Percentiles rank a stretch among this genome's conserved stretches.
phyloP scores from a whole-genome alignment of 2,113 vertebrate genomes.

The Platichthys flesus region DNA sequence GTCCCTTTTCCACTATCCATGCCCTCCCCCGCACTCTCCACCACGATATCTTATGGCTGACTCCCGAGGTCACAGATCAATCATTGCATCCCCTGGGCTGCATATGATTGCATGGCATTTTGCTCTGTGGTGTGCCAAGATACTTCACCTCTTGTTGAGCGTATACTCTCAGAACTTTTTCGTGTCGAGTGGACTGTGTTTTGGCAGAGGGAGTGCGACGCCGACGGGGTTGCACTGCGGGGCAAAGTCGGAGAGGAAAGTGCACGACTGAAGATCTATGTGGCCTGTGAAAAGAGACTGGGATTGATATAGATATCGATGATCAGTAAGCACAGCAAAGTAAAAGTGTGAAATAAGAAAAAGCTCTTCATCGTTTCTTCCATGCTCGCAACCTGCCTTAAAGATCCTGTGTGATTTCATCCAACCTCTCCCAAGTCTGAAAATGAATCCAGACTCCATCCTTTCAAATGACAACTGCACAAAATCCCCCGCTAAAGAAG shows the following conservation, averaged over 20 bases:
- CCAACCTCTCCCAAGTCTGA: slow-evolving; percentile 14
- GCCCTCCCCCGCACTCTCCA: slow-evolving; percentile 79
- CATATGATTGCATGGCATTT: slow-evolving; percentile 67
- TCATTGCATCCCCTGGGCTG: slow-evolving; percentile 69
- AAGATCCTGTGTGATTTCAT: slow-evolving; percentile 25
- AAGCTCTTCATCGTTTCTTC: slow-evolving; percentile 15
- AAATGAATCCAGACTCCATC: slow-evolving; percentile 2
- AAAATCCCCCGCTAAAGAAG: slow-evolving; percentile 36
- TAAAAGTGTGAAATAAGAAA: background rate
- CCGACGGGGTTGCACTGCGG: slow-evolving; percentile 39
- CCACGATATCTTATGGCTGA: slow-evolving; percentile 76
- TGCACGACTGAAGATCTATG: slow-evolving; percentile 18
- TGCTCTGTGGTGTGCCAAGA: slow-evolving; percentile 59
- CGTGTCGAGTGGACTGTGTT: slow-evolving; percentile 48
- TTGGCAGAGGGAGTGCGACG: slow-evolving; percentile 47
- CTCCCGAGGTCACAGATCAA: slow-evolving; percentile 76
- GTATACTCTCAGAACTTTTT: slow-evolving; percentile 53
- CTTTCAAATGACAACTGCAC: slow-evolving; percentile 37
- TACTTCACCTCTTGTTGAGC: slow-evolving; percentile 69
- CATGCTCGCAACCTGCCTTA: background rate
- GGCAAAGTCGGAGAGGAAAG: slow-evolving; percentile 48
- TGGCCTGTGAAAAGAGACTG: slow-evolving; percentile 18
- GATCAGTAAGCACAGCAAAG: slow-evolving; percentile 10
- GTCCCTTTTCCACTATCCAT: slow-evolving; percentile 78
- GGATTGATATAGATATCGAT: slow-evolving; percentile 27